A percentile compares a stretch with the other conserved stretches of the same genome.
Evolutionary conservation across 2,797 vertebrate genomes (phyloP).

Genomic region (Ambastaia sidthimunki): DNA sequence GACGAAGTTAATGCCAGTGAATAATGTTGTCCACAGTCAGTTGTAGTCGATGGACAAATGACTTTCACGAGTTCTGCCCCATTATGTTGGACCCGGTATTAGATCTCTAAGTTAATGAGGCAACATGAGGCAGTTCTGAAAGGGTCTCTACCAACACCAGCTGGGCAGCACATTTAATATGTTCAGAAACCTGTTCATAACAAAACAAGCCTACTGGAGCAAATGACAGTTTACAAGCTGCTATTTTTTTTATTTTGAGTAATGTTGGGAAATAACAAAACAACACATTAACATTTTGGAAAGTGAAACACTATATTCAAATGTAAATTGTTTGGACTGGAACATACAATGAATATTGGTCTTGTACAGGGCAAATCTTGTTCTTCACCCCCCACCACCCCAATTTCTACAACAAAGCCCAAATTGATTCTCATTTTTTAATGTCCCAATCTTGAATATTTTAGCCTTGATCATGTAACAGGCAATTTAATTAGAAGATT

Average conservation of each 20-base stretch:
- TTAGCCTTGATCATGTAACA: neutral
- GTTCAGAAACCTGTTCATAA: conserved; percentile 73
- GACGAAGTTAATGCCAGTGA: conserved; percentile 22
- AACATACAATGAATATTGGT: too few relatives aligned
- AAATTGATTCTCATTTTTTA: neutral
- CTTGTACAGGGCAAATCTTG: too few relatives aligned
- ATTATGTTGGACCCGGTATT: conserved; percentile 53
- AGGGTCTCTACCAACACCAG: conserved; percentile 62
- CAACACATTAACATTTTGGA: conserved; percentile 16
- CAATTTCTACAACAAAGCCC: neutral
- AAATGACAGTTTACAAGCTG: conserved; percentile 57
- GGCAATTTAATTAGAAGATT: neutral
- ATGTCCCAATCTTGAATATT: neutral
- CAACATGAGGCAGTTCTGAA: conserved; percentile 65
- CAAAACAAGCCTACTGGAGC: conserved; percentile 62
- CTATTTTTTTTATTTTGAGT: conserved; percentile 11
- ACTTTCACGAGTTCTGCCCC: conserved; percentile 43
- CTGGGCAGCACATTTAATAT: conserved; percentile 75
- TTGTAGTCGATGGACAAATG: conserved; percentile 37
- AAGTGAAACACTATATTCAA: neutral
- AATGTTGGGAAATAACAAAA: conserved; percentile 9
- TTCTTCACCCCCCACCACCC: too few relatives aligned
- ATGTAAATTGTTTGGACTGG: neutral
- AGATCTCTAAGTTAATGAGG: conserved; percentile 71
- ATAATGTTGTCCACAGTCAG: conserved; percentile 35